Percentiles rank a stretch among this genome's conserved stretches.
phyloP scores from a whole-genome alignment of 2,888 invertebrate species.

The Volucella inanis region DNA sequence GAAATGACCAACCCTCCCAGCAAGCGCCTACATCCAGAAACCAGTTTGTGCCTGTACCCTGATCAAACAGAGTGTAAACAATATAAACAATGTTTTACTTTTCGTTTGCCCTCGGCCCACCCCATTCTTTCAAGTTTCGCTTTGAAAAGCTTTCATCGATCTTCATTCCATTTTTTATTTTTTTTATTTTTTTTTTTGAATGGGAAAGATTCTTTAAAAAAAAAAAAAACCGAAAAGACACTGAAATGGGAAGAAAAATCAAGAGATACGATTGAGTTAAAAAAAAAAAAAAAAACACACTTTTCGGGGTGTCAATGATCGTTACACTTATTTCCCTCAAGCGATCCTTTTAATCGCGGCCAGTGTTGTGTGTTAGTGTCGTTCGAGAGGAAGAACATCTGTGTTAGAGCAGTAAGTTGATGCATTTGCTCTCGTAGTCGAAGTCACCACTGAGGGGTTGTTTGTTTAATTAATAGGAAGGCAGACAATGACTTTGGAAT shows the following conservation, averaged over 20 bases:
- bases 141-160: constrained; percentile 10
- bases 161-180: constrained; percentile 19
- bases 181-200: no score
- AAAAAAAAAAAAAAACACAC: constrained; percentile 14
- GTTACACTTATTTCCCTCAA: constrained; percentile 62
- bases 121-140: constrained; percentile 37
- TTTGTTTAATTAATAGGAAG: constrained; percentile 68
- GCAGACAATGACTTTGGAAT: constrained; percentile 48
- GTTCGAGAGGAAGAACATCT: not conserved
- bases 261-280: constrained; percentile 8
- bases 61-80: constrained; percentile 60
- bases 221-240: constrained; percentile 1
- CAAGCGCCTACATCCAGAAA: not conserved
- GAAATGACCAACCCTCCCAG: constrained; percentile 1
- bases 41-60: constrained; percentile 1
- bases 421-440: constrained; percentile 16
- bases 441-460: constrained; percentile 31
- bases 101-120: constrained; percentile 14
- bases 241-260: constrained; percentile 31
- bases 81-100: constrained; percentile 45
- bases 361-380: constrained; percentile 39
- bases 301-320: constrained; percentile 70
- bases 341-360: constrained; percentile 38
- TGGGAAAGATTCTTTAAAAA: constrained; percentile 14
- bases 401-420: not conserved